Evolutionary conservation across 2,888 invertebrate genomes (phyloP), one percentile per base, ranked within the genome.

Genomic region (Chloromyia formosa): DNA sequence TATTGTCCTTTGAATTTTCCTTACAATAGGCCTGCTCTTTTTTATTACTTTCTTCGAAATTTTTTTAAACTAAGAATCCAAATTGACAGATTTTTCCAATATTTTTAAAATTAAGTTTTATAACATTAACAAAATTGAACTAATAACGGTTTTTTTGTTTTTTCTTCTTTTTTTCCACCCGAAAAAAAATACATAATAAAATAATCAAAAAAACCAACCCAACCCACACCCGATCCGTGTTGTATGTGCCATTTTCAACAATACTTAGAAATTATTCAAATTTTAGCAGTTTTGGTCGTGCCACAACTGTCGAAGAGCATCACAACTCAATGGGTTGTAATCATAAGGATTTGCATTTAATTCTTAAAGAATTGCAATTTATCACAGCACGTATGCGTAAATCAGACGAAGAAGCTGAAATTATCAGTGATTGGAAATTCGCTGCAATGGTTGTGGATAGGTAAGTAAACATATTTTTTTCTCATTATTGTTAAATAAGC

Each of bases 401-500:
- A 85, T 93, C 96, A 74, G 97, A 98, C 83, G 95, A 96, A 82
- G 95, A 96, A 83, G 93, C 93, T 75, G 96, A 97, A 84, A 89
- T 95, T 79, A 95, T 95, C 81, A 95, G 94, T 86, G 97, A 98
- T 86, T 97, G 97, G 97, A 97, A 96, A 86, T 98, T 97, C 85
- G 97, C 97, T 75, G 97, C 97, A 79, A 96, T 97, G 95, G 97
- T 97, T 84, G 96, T 98, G 84, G 97, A 98, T 88, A 92, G 95
- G 89, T 91, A 78, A 56, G 58, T 49, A 49, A 42, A 12, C 12
- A 42, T 42, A 42, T 42, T 42, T 42, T 42, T 42, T 42, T 42
- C n/a, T n/a, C n/a, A n/a, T n/a, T n/a, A n/a, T n/a, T n/a, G n/a
- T n/a, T n/a, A 42, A 42, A 42, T 42, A 9, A 42, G 12, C 42